Base-by-base conservation (phyloP, 2,113 vertebrate species). In the Melanerpes aurifrons region DNA sequence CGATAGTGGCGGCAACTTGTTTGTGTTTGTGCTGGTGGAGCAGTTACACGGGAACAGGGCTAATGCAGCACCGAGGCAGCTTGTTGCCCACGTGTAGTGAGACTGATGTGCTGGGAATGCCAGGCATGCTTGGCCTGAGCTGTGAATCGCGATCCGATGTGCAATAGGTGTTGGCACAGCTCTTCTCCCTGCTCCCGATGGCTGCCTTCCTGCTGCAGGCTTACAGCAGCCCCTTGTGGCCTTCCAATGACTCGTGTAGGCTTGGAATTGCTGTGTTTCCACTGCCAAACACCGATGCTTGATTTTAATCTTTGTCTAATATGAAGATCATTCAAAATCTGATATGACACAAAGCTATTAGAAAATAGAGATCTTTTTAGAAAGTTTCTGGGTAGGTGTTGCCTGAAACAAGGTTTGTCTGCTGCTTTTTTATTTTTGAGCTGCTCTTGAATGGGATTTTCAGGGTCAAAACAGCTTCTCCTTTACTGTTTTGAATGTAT, bases 191-290 rank as follows among this genome's bases (percentile, higher is more conserved):
- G 67, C 78, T 71, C 7, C 83, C 15, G 50, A 3, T 1, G 43
- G 31, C 45, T 47, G 82, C 71, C 37, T 63, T 9, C 48, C 83
- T 94, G 53, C 75, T 26, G 5, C 2, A 47, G 93, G 8, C 92
- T 67, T 89, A 90, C 17, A 97, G 95, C 96, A 97, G 92, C 97
- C 96, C 72, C 97, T 97, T 91, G 96, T 96, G 97, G 97, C 81
- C 72, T 87, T 54, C 5, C 37, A 21, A 10, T 13, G 56, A 54
- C 72, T 80, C 18, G 71, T 74, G 76, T 43, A 19, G 45, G 1
- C 21, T 57, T 17, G 18, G 6, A 5, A 15, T 5, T 29, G 37
- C 70, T 1, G 13, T 3, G 5, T 1, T 50, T 56, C 53, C 59
- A 58, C 71, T 59, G 71, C 28, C 84, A 26, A 16, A 3, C 31